A percentile compares a stretch with the other conserved stretches of the same genome.
These are phyloP conservation scores for Schrankia costaestrigalis DNA, from an alignment of 2,888 invertebrate species.

Conservation along the genomic window DNA sequence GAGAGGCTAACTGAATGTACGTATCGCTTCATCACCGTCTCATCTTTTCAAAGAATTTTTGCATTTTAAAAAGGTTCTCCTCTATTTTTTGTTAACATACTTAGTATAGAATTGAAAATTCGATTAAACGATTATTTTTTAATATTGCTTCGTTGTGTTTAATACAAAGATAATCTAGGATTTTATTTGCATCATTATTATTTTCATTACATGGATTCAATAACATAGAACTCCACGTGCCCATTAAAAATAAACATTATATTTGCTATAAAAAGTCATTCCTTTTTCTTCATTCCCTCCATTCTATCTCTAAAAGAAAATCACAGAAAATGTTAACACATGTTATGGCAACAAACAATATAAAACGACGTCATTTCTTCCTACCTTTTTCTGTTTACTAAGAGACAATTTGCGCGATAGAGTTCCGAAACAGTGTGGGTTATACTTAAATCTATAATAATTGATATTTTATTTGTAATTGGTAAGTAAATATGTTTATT, in stretches of 20 bases:
- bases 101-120: slow-evolving; percentile 45
- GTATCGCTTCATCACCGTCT: slow-evolving; percentile 56
- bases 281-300: no score
- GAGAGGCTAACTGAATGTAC: slow-evolving; percentile 54
- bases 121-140: slow-evolving; percentile 34
- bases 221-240: no score
- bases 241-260: no score
- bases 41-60: slow-evolving; percentile 54
- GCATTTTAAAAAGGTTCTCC: slow-evolving; percentile 55
- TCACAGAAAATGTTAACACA: background rate
- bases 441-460: no score
- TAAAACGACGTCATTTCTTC: background rate
- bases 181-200: no score
- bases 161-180: background rate
- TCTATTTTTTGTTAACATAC: slow-evolving; percentile 35
- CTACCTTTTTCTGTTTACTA: background rate
- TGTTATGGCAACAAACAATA: background rate
- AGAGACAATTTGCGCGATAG: slow-evolving; percentile 2
- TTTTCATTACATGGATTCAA: no score
- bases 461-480: no score
- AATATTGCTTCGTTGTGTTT: slow-evolving; percentile 11
- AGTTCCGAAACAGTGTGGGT: slow-evolving; percentile 1
- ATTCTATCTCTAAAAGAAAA: no score
- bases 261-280: no score
- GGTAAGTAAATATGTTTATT: no score